phyloP scores from a whole-genome alignment of 2,797 vertebrate species.

The Neosilurus hyrtlii region DNA sequence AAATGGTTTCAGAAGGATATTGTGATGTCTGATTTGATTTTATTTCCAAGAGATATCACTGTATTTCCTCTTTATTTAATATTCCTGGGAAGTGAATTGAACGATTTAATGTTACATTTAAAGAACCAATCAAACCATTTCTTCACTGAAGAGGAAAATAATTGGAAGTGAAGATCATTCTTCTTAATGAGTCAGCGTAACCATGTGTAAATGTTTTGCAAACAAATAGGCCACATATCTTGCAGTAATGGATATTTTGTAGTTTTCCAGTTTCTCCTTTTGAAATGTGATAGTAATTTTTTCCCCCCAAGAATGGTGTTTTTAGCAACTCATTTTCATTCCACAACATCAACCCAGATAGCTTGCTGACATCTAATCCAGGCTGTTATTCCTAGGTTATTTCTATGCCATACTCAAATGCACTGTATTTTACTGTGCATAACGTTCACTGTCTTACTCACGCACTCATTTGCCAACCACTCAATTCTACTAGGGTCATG shows the following conservation, averaged over 20 bases:
- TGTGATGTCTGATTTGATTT: no score
- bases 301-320: conserved; percentile 6
- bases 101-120: background rate
- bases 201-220: background rate
- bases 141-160: background rate
- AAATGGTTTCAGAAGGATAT: no score
- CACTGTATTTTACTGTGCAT: background rate
- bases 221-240: background rate
- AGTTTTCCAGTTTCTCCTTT: conserved; percentile 1
- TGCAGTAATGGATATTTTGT: conserved; percentile 9
- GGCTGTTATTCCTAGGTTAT: no score
- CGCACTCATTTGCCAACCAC: no score
- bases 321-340: background rate
- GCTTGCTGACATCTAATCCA: background rate
- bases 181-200: background rate
- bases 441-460: no score
- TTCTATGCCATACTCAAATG: background rate
- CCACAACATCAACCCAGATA: background rate
- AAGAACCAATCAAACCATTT: background rate
- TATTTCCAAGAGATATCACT: no score
- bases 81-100: no score
- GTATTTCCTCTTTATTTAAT: no score
- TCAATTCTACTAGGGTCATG: no score
- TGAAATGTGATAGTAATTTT: conserved; percentile 15
- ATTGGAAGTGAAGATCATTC: background rate